These are phyloP conservation scores for Phaonia tiefii DNA, from an alignment of 2,888 invertebrate species.

Conservation along the genomic window DNA sequence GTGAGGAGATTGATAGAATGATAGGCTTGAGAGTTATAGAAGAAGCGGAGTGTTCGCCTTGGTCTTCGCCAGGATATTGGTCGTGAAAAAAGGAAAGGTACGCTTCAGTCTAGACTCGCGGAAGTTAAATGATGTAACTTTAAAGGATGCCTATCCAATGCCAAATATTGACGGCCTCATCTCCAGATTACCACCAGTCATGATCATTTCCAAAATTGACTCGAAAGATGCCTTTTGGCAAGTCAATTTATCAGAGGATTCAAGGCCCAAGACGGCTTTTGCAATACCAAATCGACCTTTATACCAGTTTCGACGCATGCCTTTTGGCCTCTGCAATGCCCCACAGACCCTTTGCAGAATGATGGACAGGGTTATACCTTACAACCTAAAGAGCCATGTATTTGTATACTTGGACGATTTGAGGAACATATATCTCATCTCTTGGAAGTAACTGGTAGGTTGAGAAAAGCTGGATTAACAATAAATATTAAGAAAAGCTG, in stretches of 20 bases:
- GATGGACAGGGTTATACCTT: conserved; percentile 20
- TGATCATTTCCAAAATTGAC: not conserved
- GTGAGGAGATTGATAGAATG: conserved; percentile 21
- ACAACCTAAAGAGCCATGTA: conserved; percentile 14
- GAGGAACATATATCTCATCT: conserved; percentile 2
- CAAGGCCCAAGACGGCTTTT: not conserved
- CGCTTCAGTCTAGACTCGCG: not conserved
- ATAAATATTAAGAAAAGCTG: not conserved
- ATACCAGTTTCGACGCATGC: too few relatives aligned
- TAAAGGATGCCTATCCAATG: not conserved
- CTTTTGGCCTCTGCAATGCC: too few relatives aligned
- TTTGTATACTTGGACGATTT: conserved; percentile 28
- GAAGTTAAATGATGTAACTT: not conserved
- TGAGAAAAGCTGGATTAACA: not conserved
- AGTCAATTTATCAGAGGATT: not conserved
- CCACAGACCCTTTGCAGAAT: conserved; percentile 14
- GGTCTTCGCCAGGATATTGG: conserved; percentile 7
- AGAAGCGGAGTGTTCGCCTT: not conserved
- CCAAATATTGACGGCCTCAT: not conserved
- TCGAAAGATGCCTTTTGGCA: not conserved
- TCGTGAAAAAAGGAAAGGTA: too few relatives aligned
- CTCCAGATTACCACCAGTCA: not conserved
- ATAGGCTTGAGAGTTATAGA: too few relatives aligned
- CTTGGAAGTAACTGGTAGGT: too few relatives aligned
- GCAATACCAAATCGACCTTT: not conserved